A percentile compares a stretch with the other conserved stretches of the same genome.
Conservation (phyloP, 2,797 vertebrate genomes). For the Trachops cirrhosus region DNA sequence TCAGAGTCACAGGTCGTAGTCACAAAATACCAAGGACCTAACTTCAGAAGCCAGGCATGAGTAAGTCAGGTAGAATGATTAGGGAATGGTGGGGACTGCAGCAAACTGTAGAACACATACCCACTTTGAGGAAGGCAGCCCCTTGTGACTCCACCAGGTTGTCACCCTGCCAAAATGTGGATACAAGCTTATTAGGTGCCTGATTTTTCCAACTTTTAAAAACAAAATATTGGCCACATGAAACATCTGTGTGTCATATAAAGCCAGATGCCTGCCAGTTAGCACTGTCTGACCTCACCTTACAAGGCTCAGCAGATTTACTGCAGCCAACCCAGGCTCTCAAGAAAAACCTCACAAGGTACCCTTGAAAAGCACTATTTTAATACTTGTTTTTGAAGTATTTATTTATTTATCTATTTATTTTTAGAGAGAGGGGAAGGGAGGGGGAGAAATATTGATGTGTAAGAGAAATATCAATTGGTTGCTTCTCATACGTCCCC, state of each 20-base stretch:
- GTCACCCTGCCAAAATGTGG: neutral
- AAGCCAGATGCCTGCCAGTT: neutral
- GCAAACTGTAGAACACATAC: neutral
- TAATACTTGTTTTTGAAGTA: neutral
- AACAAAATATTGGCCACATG: neutral
- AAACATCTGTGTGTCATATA: neutral
- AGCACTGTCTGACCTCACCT: neutral
- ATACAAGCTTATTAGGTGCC: neutral
- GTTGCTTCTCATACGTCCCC: neutral
- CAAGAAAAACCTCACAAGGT: neutral
- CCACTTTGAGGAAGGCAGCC: neutral
- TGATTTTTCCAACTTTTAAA: constrained; percentile 29
- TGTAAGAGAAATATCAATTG: neutral
- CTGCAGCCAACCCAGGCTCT: neutral
- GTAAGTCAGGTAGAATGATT: neutral
- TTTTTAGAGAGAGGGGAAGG: neutral
- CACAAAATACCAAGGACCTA: neutral
- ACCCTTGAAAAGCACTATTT: neutral
- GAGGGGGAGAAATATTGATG: neutral
- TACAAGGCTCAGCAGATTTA: neutral
- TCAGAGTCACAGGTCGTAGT: neutral
- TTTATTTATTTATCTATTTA: neutral
- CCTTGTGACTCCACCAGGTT: neutral
- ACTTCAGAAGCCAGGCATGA: neutral
- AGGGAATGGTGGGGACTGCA: neutral